Conservation (phyloP, 2,888 invertebrate genomes). For the Holacanthella duospinosa region DNA sequence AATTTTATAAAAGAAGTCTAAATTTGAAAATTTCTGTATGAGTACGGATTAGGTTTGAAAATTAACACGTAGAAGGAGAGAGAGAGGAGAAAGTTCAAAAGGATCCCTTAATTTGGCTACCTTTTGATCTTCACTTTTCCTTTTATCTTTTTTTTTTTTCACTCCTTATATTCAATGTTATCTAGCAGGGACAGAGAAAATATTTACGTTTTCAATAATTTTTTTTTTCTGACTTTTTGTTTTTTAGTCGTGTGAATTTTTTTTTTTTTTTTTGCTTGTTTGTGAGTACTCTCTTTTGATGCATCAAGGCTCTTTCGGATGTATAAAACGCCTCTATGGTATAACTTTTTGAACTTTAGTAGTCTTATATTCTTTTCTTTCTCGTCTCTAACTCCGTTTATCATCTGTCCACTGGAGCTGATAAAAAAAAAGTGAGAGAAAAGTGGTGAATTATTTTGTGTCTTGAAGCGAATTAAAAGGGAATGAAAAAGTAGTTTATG, state of each 20-base stretch:
- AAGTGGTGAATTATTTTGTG: neutral
- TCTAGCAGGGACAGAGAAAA: neutral
- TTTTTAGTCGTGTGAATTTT: neutral
- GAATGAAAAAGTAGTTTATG: too few relatives aligned
- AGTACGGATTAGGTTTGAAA: neutral
- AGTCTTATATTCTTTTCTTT: neutral
- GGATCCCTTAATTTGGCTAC: neutral
- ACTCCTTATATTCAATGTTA: neutral
- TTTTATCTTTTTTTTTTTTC: neutral
- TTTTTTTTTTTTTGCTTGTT: neutral
- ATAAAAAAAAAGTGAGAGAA: neutral
- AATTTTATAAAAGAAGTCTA: too few relatives aligned
- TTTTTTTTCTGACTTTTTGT: too few relatives aligned
- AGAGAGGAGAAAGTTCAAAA: neutral
- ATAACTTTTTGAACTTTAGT: neutral
- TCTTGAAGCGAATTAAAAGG: neutral
- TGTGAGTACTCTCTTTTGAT: too few relatives aligned
- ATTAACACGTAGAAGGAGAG: neutral
- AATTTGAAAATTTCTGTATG: neutral
- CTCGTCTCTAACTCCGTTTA: neutral
- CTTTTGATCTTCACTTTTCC: neutral
- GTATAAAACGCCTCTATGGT: neutral
- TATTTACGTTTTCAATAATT: neutral
- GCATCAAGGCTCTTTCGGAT: neutral
- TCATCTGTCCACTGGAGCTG: neutral